Evolutionary conservation across 2,797 vertebrate species (phyloP).

Genomic region (Acrossocheilus fasciatus): DNA sequence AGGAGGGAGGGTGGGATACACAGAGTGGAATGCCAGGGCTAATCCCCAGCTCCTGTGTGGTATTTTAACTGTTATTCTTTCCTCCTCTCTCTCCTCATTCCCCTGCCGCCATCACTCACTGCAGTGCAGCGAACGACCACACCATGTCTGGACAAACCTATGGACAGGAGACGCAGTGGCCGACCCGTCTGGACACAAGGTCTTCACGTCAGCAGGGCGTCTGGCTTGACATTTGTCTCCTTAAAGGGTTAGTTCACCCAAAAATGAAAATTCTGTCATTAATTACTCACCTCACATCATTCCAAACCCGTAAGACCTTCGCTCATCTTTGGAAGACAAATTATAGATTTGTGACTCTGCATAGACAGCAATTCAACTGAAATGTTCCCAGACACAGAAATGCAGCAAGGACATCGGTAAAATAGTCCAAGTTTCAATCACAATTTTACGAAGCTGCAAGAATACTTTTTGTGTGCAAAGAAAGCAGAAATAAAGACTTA

Average conservation of each 20-base stretch:
- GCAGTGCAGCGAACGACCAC: conserved; percentile 47
- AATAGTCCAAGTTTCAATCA: too few species aligned
- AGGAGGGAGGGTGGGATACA: conserved; percentile 14
- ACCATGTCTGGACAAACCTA: conserved; percentile 45
- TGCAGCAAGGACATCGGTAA: too few species aligned
- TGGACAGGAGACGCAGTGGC: conserved; percentile 39
- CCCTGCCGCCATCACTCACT: conserved; percentile 60
- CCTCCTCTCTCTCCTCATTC: conserved; percentile 51
- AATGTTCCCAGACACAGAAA: neutral
- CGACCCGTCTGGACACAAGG: conserved; percentile 27
- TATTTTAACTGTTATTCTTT: conserved; percentile 58
- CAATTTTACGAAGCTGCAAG: too few species aligned
- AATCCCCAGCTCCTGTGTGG: conserved; percentile 56
- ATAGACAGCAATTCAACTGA: neutral
- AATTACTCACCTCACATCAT: neutral
- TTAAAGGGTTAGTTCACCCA: neutral
- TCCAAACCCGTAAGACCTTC: neutral
- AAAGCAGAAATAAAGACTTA: too few species aligned
- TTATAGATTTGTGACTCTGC: neutral
- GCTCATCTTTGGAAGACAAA: neutral
- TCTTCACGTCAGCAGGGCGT: conserved; percentile 15
- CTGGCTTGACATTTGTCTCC: conserved; percentile 42
- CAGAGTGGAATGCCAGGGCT: conserved; percentile 49
- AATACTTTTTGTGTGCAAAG: too few species aligned
- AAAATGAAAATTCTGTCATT: neutral